These are phyloP conservation scores for Hepsetus odoe DNA, from an alignment of 2,113 vertebrate species.

Conservation along the genomic window DNA sequence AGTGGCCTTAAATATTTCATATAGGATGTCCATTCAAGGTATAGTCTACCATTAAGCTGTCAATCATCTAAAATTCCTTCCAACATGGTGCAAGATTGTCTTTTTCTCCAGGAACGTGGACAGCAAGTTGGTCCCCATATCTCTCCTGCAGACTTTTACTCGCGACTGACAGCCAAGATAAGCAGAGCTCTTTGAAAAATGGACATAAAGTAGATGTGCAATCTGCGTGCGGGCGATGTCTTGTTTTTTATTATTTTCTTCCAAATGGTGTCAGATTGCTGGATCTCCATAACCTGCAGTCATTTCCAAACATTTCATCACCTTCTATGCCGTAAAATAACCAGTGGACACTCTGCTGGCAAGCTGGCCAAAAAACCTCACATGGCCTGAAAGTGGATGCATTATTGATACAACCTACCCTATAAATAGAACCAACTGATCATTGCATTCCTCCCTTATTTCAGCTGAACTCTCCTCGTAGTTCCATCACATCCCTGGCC, in stretches of 20 bases:
- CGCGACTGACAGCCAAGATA: neutral
- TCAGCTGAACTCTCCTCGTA: neutral
- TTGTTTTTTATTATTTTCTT: conserved; percentile 9
- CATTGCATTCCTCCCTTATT: neutral
- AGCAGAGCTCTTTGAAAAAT: neutral
- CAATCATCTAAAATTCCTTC: too few relatives aligned
- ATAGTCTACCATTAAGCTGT: too few relatives aligned
- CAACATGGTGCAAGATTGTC: too few relatives aligned
- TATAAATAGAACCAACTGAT: neutral
- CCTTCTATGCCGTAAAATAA: conserved; percentile 7
- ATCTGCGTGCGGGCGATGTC: neutral
- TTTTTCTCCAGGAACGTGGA: too few relatives aligned
- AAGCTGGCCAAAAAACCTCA: neutral
- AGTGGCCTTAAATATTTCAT: too few relatives aligned
- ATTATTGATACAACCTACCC: neutral
- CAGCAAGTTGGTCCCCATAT: neutral
- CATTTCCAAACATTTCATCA: conserved; percentile 15
- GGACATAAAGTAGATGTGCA: neutral
- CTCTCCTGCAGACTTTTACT: neutral
- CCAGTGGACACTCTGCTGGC: conserved; percentile 7
- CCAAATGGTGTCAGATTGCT: neutral
- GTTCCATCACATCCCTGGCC: too few relatives aligned
- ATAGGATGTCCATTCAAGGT: too few relatives aligned
- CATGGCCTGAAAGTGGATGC: neutral
- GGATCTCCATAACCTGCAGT: neutral